Conservation (phyloP, 2,888 invertebrate species). For the Clistopyga incitator region DNA sequence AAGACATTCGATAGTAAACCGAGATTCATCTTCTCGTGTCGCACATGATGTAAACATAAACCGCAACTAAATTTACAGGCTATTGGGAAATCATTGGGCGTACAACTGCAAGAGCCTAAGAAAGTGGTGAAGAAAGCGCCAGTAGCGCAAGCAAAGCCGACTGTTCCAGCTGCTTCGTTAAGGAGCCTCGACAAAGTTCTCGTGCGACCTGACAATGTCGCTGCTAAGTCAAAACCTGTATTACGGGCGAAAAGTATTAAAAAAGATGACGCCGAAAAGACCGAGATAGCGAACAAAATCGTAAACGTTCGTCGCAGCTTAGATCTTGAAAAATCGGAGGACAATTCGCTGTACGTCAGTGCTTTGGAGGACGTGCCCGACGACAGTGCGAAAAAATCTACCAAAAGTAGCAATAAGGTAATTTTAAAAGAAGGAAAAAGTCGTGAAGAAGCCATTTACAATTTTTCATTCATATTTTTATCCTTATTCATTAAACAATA, state of each 20-base stretch:
- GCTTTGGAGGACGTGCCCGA: slow-evolving; percentile 89
- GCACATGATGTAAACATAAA: neutral
- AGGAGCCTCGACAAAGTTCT: slow-evolving; percentile 74
- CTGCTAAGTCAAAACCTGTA: slow-evolving; percentile 71
- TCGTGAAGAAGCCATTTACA: no score
- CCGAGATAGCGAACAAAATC: slow-evolving; percentile 72
- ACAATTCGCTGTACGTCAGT: slow-evolving; percentile 90
- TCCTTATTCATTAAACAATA: neutral
- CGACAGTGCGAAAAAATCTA: slow-evolving; percentile 73
- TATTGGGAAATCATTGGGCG: slow-evolving; percentile 78
- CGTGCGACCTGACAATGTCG: slow-evolving; percentile 71
- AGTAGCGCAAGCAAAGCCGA: slow-evolving; percentile 68
- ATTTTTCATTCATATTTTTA: neutral
- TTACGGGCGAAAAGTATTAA: slow-evolving; percentile 72
- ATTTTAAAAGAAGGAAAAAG: slow-evolving; percentile 79
- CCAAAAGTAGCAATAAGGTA: slow-evolving; percentile 68
- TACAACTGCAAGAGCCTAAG: slow-evolving; percentile 77
- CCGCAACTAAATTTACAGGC: slow-evolving; percentile 73
- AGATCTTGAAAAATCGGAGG: slow-evolving; percentile 90
- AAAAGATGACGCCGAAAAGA: slow-evolving; percentile 73
- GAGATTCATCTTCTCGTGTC: neutral
- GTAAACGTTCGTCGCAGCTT: slow-evolving; percentile 77
- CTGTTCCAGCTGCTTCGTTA: slow-evolving; percentile 67
- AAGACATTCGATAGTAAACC: no score
- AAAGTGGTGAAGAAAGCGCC: slow-evolving; percentile 74